phyloP scores from a whole-genome alignment of 2,113 vertebrate species.

The Eptatretus burgeri region DNA sequence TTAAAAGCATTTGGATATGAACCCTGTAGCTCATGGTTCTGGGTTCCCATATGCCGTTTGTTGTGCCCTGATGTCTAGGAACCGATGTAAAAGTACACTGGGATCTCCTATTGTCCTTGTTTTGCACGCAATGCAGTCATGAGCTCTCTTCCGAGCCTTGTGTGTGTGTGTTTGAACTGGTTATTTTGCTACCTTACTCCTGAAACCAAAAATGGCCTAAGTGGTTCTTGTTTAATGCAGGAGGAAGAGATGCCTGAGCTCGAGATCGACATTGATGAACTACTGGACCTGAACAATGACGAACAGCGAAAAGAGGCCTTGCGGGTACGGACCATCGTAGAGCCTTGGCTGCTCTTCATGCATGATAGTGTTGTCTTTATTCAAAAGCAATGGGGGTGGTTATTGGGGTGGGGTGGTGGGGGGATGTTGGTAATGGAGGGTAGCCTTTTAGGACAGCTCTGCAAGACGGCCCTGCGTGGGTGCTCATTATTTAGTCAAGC shows the following conservation, averaged over 20 bases:
- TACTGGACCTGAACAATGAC: constrained; percentile 3
- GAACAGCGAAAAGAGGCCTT: neutral
- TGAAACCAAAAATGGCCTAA: no score
- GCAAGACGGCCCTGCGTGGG: neutral
- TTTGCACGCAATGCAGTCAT: no score
- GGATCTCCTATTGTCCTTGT: no score
- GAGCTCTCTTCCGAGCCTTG: no score
- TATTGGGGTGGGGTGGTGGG: neutral
- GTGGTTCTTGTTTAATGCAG: neutral
- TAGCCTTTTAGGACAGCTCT: neutral
- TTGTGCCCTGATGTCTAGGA: no score
- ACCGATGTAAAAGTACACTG: no score
- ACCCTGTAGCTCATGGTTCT: no score
- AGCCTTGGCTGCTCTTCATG: neutral
- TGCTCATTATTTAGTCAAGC: neutral
- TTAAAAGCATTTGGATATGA: no score
- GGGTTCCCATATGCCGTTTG: no score
- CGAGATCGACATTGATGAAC: neutral
- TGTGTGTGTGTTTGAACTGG: no score
- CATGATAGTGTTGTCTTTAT: neutral
- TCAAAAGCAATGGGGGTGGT: neutral
- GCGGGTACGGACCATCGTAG: neutral
- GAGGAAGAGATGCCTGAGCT: constrained; percentile 6
- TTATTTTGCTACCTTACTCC: no score
- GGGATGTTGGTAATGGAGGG: neutral